Evolutionary conservation across 2,113 vertebrate species (phyloP), one percentile per base, ranked within the genome.

Genomic region (Protobothrops mucrosquamatus): DNA sequence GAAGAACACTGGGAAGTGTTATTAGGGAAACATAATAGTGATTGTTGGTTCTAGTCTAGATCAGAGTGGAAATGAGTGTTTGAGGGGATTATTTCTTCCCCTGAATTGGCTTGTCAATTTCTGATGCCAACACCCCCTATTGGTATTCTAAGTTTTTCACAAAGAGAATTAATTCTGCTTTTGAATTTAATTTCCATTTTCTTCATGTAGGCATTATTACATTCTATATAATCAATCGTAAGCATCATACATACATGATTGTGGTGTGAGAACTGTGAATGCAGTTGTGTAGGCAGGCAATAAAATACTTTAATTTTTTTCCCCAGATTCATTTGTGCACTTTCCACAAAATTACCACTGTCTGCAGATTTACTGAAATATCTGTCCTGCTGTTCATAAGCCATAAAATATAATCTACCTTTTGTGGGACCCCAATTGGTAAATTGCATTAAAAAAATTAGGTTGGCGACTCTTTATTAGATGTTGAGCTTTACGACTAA

Each of bases 291-390:
- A 96, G 96, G 97, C 96, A 97, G 95, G 92, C 92, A 96, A 43
- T 81, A 81, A 81, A 43, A 81, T 81, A 81, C 74, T 81, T 81
- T 20, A 48, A 95, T 93, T 97, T 93, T 97, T 97, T 95, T 97
- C 97, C 97, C 96, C 96, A 97, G 96, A 97, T 97, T 98, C 96
- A 97, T 97, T 96, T 97, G 95, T 97, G 95, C 96, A 97, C 93
- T 96, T 96, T 97, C 95, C 89, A 95, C 95, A 96, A 97, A 97
- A 98, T 97, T 97, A 97, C 95, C 94, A 95, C 95, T 97, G 95
- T 97, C 97, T 96, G 95, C 95, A 96, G 96, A 96, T 97, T 96
- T 96, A 96, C 95, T 93, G 93, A 97, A 97, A 97, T 97, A 96
- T 97, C 96, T 97, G 96, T 93, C 97, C 96, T 96, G 94, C 96